Evolutionary conservation across 2,888 invertebrate genomes (phyloP).

Genomic region (Diachrysia chrysitis): DNA sequence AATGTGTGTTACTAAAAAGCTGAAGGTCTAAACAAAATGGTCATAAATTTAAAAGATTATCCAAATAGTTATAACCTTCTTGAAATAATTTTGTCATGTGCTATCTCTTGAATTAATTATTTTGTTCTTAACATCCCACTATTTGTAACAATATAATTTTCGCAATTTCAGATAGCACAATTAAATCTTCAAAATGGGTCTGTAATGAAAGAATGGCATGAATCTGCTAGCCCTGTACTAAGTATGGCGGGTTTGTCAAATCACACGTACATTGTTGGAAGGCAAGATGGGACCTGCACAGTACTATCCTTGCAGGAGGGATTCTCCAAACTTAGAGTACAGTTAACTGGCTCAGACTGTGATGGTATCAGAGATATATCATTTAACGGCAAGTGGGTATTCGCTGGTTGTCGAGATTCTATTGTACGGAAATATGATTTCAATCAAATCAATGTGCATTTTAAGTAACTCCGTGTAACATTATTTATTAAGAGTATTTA

Average conservation of each 20-base stretch:
- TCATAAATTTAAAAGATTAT: background rate
- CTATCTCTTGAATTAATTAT: conserved; percentile 3
- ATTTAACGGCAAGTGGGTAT: conserved; percentile 89
- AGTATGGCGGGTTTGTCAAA: conserved; percentile 84
- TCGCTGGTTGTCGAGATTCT: conserved; percentile 91
- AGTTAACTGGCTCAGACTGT: conserved; percentile 92
- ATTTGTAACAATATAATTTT: conserved; percentile 8
- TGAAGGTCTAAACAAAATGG: no score
- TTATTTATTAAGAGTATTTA: conserved; percentile 48
- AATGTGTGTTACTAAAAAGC: background rate
- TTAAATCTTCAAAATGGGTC: conserved; percentile 74
- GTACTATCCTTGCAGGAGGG: conserved; percentile 82
- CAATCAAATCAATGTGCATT: conserved; percentile 85
- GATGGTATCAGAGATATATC: conserved; percentile 91
- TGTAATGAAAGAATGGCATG: conserved; percentile 80
- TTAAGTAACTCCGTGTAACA: conserved; percentile 70
- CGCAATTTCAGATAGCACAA: conserved; percentile 74
- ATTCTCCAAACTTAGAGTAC: conserved; percentile 75
- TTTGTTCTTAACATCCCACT: background rate
- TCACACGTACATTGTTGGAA: conserved; percentile 87
- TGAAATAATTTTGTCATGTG: background rate
- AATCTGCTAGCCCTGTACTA: conserved; percentile 89
- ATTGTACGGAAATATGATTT: conserved; percentile 90
- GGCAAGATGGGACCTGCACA: conserved; percentile 91
- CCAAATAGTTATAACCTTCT: background rate